These are phyloP conservation scores for Ferrisia virgata DNA, from an alignment of 2,888 invertebrate genomes.

Conservation along the genomic window DNA sequence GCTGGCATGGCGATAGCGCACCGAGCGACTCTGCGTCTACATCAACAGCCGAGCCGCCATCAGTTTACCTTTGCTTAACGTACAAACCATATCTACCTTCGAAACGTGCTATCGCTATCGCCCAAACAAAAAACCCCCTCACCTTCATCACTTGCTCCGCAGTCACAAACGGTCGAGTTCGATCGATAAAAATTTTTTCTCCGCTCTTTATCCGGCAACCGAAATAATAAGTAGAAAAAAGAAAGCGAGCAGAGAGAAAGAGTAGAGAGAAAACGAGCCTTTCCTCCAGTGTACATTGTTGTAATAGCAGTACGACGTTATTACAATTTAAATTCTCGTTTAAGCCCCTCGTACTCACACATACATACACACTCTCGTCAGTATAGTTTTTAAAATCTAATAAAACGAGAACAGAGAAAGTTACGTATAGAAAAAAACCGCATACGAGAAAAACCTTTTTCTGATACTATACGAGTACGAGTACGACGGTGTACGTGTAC, in stretches of 20 bases:
- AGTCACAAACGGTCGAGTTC: neutral
- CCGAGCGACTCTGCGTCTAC: neutral
- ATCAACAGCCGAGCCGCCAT: neutral
- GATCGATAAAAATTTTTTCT: slow-evolving; percentile 2
- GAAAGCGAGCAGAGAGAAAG: neutral
- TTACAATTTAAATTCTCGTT: slow-evolving; percentile 11
- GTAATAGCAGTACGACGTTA: neutral
- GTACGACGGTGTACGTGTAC: neutral
- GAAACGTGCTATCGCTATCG: neutral
- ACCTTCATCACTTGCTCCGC: neutral
- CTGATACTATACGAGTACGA: neutral
- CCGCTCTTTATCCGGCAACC: neutral
- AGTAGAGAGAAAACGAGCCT: neutral
- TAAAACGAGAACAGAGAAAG: neutral
- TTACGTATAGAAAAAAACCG: neutral
- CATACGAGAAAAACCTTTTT: neutral
- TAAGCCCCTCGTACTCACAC: neutral
- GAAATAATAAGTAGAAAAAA: no score
- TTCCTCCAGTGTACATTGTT: neutral
- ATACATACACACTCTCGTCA: neutral
- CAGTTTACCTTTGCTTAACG: neutral
- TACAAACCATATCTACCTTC: neutral
- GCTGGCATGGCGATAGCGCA: neutral
- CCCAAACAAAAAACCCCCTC: neutral
- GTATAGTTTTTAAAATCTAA: neutral